Evolutionary conservation across 2,797 vertebrate genomes (phyloP).

Genomic region (Chiropotes sagulatus): DNA sequence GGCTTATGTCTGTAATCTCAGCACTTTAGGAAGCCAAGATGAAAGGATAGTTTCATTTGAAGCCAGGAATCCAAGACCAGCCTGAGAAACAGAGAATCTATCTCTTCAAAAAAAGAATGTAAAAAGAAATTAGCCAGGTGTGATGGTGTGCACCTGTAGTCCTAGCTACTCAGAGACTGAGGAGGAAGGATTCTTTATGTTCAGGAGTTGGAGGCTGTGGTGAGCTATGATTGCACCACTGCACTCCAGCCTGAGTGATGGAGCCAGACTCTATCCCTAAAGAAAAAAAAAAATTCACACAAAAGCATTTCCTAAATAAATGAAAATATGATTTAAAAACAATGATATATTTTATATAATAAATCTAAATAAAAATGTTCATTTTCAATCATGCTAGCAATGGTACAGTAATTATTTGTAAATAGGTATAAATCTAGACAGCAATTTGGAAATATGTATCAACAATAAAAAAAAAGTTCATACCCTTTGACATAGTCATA

Average conservation of each 20-base stretch:
- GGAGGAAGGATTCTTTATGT: not conserved
- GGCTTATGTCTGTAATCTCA: not conserved
- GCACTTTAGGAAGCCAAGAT: not conserved
- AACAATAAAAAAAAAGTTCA: constrained; percentile 46
- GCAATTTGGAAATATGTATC: not conserved
- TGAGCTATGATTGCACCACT: not conserved
- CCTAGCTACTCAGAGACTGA: not conserved
- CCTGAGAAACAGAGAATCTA: not conserved
- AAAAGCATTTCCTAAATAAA: not conserved
- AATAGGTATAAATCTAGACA: not conserved
- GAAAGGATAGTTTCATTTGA: not conserved
- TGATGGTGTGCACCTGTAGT: not conserved
- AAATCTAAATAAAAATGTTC: not conserved
- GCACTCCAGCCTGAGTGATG: not conserved
- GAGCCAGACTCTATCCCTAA: not conserved
- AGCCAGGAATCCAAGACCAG: not conserved
- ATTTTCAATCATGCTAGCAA: constrained; percentile 2
- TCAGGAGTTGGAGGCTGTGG: not conserved
- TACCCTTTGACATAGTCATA: constrained; percentile 1
- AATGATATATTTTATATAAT: constrained; percentile 37
- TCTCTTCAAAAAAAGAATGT: not conserved
- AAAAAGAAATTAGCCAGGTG: not conserved
- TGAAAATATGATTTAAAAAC: constrained; percentile 8
- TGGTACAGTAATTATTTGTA: not conserved
- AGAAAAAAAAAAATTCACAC: not conserved